Base-by-base conservation (phyloP, 1,140 invertebrate species). In the Leptestheria dahalacensis region DNA sequence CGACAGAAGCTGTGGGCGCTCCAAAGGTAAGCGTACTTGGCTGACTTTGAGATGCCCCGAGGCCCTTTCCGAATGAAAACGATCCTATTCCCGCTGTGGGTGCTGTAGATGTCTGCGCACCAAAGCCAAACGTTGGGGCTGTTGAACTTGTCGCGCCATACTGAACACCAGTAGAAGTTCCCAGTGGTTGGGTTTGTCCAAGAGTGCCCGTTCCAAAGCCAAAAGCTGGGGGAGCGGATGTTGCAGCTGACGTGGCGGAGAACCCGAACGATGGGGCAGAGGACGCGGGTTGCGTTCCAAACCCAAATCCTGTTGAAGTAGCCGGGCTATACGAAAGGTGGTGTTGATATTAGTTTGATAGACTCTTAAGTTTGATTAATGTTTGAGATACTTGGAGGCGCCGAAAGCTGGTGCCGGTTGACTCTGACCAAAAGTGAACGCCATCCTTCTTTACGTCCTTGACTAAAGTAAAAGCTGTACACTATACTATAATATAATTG, bases 91-190 rank as follows among this genome's bases (percentile, higher is more conserved):
- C 50, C 11, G 46, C 24, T 23, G 48, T n/a, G 11, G 46, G 33
- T 50, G 68, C 63, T 0, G 70, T 67, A 18, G 66, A 66, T 54
- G 67, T 64, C 0, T 68, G 62, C 48, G 67, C 59, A 21, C 70
- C 69, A 65, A 74, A 73, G 57, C 57, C 66, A 47, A 69, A 58
- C 48, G 61, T 61, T 58, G 66, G 53, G 64, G 57, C 51, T 10
- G 62, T 57, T 10, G 59, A 33, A 10, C 65, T 47, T 48, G 62
- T 59, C 12, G 29, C 47, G 3, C 25, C 33, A 52, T 46, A 29
- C 48, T 58, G 23, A 21, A 60, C 55, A 58, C 50, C 61, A 23
- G 65, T 20, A 41, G 51, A 28, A 20, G 66, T 61, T 59, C 65
- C 25, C 15, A 64, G 46, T 23, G 63, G 26, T 3, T 48, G 18